Evolutionary conservation across 2,113 vertebrate genomes (phyloP), one percentile per base, ranked within the genome.

Genomic region (Saguinus midas): DNA sequence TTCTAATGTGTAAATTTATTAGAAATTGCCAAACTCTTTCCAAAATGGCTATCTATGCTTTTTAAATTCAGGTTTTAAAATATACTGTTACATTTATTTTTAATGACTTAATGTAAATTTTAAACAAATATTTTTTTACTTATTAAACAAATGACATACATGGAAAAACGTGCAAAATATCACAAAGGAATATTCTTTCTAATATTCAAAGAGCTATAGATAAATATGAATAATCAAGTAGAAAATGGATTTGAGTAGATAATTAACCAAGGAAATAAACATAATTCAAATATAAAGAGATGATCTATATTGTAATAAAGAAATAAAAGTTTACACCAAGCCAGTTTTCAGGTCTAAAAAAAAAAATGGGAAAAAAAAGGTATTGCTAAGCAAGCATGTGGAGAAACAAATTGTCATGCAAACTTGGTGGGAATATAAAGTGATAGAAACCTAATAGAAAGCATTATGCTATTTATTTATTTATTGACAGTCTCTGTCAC

Each of bases 211-310:
- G 35, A 61, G 10, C 17, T 61, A 52, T 72, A 58, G 61, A 48
- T n/a, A 61, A 58, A 48, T 86, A 43, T 58, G 64, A 57, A 87
- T 76, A 87, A n/a, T 75, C 58, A 78, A 64, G n/a, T 87, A 37
- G 61, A 48, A 94, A 66, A 88, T 70, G 7, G 12, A 79, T 89
- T 95, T 95, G 58, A 92, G 79, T 13, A 79, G 23, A 86, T 43
- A 75, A 50, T 78, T 83, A 58, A 79, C 27, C 45, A 89, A 78
- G 27, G 73, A 95, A 93, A 86, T 96, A 68, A 75, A 85, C 94
- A 66, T 78, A 92, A 91, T 72, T 78, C 43, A 72, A 57, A 85
- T 17, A 75, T 58, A 35, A n/a, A 73, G 84, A 88, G 21, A 72
- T 80, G 13, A 21, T 91, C 32, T 79, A 48, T 8, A 37, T 94